Percentiles rank a stretch among this genome's conserved stretches.
Evolutionary conservation across 2,113 vertebrate species (phyloP).

Genomic region (Sula dactylatra): DNA sequence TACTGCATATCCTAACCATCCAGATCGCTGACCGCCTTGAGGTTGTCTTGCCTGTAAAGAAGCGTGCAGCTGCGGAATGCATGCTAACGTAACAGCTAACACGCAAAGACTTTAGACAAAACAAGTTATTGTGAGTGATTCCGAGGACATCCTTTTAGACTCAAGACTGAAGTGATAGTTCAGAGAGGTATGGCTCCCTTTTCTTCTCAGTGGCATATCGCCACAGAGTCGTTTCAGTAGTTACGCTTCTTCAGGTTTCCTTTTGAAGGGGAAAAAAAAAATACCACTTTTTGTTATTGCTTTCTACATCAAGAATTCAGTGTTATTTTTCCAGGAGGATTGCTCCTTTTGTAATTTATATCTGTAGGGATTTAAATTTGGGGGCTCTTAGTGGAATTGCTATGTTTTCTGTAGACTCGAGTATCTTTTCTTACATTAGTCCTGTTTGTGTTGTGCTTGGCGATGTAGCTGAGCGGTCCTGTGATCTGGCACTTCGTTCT

Average conservation of each 20-base stretch:
- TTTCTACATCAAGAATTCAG: not conserved
- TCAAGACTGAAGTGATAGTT: not conserved
- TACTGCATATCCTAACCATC: not conserved
- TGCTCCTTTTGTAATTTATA: not conserved
- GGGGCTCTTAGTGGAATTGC: not conserved
- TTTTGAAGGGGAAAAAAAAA: not conserved
- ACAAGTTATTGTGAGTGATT: not conserved
- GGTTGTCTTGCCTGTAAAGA: not conserved
- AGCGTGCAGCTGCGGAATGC: not conserved
- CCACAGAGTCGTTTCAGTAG: not conserved
- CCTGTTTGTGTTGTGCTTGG: not conserved
- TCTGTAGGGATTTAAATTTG: not conserved
- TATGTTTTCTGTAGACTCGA: not conserved
- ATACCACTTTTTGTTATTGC: not conserved
- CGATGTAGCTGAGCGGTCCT: not conserved
- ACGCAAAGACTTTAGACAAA: not conserved
- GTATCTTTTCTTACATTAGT: not conserved
- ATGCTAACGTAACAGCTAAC: not conserved
- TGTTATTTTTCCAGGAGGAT: not conserved
- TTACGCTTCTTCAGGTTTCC: not conserved
- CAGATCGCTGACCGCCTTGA: not conserved
- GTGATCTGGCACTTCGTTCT: not conserved
- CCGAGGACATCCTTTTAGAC: not conserved
- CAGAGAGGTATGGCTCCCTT: not conserved
- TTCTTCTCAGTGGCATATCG: not conserved